Evolutionary conservation across 1,140 invertebrate genomes (phyloP).

Genomic region (Zaprionus taronus): DNA sequence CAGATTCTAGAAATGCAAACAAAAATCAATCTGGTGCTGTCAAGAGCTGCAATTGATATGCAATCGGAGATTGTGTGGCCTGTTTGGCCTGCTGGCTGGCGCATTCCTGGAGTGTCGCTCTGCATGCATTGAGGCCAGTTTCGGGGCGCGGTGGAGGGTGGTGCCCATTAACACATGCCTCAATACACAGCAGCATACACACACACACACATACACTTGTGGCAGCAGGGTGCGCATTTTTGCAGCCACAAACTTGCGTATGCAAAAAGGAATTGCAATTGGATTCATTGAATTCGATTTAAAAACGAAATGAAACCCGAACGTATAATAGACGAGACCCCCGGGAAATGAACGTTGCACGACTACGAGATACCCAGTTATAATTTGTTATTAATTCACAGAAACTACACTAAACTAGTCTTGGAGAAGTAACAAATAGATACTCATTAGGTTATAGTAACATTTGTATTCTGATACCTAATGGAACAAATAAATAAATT

Average conservation of each 20-base stretch:
- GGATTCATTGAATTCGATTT: conserved; percentile 81
- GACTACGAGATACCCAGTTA: neutral
- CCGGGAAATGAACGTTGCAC: neutral
- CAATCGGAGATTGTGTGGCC: conserved; percentile 36
- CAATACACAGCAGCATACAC: conserved; percentile 19
- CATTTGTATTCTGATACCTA: too few species aligned
- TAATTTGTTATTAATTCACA: too few species aligned
- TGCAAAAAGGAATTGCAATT: conserved; percentile 75
- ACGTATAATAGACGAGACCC: conserved; percentile 28
- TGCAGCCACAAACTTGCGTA: conserved; percentile 76
- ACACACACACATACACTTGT: conserved; percentile 1
- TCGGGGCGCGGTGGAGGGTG: conserved; percentile 5
- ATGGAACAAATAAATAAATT: too few species aligned
- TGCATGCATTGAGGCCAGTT: conserved; percentile 32
- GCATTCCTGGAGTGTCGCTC: conserved; percentile 1
- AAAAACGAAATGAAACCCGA: conserved; percentile 64
- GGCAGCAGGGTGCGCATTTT: conserved; percentile 36
- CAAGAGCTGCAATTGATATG: conserved; percentile 52
- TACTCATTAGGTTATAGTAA: too few species aligned
- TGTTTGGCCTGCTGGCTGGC: conserved; percentile 7
- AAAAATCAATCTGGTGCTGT: conserved; percentile 57
- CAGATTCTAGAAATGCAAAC: conserved; percentile 38
- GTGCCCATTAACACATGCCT: conserved; percentile 49
- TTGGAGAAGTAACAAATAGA: too few species aligned
- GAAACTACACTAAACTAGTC: too few species aligned